Evolutionary conservation across 2,797 vertebrate species (phyloP).

Genomic region (Sylvilagus floridanus): DNA sequence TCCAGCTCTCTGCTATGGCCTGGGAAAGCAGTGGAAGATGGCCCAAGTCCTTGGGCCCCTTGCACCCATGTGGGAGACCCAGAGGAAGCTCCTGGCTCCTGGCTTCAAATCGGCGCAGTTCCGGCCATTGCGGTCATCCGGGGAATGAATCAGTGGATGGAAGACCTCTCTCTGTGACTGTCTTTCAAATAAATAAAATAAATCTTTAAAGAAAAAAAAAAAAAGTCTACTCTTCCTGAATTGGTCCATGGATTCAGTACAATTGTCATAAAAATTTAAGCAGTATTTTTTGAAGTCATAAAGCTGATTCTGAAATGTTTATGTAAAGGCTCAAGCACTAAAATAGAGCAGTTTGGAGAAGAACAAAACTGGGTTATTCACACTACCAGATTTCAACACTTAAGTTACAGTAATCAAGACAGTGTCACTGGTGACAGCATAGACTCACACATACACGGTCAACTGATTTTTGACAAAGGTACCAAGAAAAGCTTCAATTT

Average conservation of each 20-base stretch:
- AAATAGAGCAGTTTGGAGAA: conserved; percentile 22
- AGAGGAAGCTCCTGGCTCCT: too few relatives aligned
- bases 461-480: not conserved
- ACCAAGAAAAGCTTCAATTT: not conserved
- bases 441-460: not conserved
- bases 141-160: too few relatives aligned
- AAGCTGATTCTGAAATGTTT: not conserved
- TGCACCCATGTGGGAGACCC: too few relatives aligned
- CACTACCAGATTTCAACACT: not conserved
- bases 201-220: too few relatives aligned
- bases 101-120: too few relatives aligned
- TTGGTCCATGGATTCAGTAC: not conserved
- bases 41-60: too few relatives aligned
- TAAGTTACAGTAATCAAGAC: not conserved
- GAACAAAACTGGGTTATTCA: not conserved
- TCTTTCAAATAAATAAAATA: too few relatives aligned
- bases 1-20: too few relatives aligned
- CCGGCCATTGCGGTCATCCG: too few relatives aligned
- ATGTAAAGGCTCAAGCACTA: not conserved
- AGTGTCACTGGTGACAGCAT: not conserved
- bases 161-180: too few relatives aligned
- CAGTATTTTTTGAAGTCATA: not conserved
- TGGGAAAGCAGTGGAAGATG: too few relatives aligned
- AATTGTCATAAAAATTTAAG: not conserved
- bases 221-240: not conserved